phyloP scores from a whole-genome alignment of 2,113 vertebrate genomes.

The Pelodiscus sinensis region DNA sequence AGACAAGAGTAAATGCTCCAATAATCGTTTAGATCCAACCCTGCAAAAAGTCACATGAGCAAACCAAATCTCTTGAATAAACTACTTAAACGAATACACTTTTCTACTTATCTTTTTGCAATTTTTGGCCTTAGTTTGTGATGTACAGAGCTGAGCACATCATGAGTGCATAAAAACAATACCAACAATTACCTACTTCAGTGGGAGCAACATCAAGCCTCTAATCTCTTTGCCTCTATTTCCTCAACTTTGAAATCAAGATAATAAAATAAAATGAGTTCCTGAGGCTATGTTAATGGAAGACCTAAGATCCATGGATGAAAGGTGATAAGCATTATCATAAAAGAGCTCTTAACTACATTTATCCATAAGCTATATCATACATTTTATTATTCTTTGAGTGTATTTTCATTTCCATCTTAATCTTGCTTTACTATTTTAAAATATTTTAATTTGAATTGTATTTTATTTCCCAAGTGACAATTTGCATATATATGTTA shows the following conservation, averaged over 20 bases:
- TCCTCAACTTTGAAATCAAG: neutral
- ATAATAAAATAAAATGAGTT: neutral
- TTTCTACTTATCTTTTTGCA: neutral
- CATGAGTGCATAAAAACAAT: neutral
- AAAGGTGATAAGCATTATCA: neutral
- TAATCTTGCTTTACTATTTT: conserved; percentile 13
- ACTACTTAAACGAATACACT: neutral
- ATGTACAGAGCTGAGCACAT: fast-evolving
- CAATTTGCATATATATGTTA: neutral
- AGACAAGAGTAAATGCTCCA: neutral
- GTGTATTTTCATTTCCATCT: conserved; percentile 12
- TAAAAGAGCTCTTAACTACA: neutral
- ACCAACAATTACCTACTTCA: neutral
- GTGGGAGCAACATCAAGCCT: neutral
- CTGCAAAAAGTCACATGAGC: neutral
- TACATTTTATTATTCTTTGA: neutral
- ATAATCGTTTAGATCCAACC: neutral
- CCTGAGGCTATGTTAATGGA: neutral
- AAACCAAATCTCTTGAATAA: neutral
- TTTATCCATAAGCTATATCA: neutral
- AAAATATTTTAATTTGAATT: neutral
- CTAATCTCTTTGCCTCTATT: neutral
- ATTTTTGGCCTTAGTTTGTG: neutral
- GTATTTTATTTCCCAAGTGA: neutral
- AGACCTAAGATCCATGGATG: neutral